Conservation (phyloP, 2,797 vertebrate species). For the Scolopax rusticola region DNA sequence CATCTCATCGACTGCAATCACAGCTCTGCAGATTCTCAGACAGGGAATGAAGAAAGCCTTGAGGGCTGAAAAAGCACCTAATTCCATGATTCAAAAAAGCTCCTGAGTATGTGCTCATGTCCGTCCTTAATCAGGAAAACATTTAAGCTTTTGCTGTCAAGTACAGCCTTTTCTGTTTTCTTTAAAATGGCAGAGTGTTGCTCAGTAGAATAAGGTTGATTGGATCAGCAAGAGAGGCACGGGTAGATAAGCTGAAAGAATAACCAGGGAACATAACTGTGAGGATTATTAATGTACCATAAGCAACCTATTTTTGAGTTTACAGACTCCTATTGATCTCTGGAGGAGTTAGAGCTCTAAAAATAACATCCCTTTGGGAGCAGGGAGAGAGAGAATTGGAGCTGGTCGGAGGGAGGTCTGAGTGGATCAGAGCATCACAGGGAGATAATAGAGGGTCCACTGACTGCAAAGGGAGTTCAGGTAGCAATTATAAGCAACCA, state of each 20-base stretch:
- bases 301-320: slow-evolving; percentile 66
- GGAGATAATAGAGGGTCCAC: slow-evolving; percentile 35
- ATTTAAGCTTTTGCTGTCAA: background rate
- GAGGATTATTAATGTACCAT: slow-evolving; percentile 50
- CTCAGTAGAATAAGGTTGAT: background rate
- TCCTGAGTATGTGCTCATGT: background rate
- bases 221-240: background rate
- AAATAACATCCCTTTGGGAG: slow-evolving; percentile 15
- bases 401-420: slow-evolving; percentile 16
- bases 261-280: slow-evolving; percentile 31
- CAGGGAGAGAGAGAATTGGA: background rate
- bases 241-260: slow-evolving; percentile 41
- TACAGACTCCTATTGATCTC: slow-evolving; percentile 58
- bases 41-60: background rate
- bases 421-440: background rate
- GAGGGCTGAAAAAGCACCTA: background rate
- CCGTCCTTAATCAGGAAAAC: background rate
- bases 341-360: slow-evolving; percentile 51
- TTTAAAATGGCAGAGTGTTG: background rate
- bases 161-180: background rate
- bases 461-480: slow-evolving; percentile 1
- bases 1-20: background rate
- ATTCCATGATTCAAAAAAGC: background rate
- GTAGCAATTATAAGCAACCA: slow-evolving; percentile 27
- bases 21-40: background rate